Conservation (phyloP, 1,140 invertebrate species). For the Nasonia giraulti region DNA sequence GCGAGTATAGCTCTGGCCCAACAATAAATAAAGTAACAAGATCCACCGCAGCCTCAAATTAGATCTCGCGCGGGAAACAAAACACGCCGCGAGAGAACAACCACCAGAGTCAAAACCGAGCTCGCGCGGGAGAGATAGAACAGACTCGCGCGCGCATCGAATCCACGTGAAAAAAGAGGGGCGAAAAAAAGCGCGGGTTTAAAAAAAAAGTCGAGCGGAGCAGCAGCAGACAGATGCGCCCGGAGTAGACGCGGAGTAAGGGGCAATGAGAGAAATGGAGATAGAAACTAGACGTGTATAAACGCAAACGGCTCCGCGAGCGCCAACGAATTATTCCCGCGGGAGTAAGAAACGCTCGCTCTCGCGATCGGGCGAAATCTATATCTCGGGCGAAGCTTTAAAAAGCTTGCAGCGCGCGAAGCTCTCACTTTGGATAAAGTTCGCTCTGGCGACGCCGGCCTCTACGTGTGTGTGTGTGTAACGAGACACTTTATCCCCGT, state of each 20-base stretch:
- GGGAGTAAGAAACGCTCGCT: conserved; percentile 40
- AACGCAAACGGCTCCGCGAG: conserved; percentile 39
- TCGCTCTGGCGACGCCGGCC: conserved; percentile 34
- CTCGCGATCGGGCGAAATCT: conserved; percentile 37
- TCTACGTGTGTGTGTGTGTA: conserved; percentile 22
- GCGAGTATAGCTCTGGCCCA: not conserved
- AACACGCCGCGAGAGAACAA: not conserved
- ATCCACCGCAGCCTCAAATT: not conserved
- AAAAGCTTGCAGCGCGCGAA: conserved; percentile 41
- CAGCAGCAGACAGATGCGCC: conserved; percentile 21
- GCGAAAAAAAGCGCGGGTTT: not conserved
- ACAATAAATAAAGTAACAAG: not conserved
- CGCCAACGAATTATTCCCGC: conserved; percentile 56
- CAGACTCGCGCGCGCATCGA: not conserved
- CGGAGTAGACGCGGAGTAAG: conserved; percentile 42
- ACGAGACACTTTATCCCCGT: conserved; percentile 55
- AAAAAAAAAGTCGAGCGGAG: not conserved
- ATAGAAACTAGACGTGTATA: conserved; percentile 23
- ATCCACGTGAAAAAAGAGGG: conserved; percentile 4
- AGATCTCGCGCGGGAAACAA: not conserved
- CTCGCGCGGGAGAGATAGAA: not conserved
- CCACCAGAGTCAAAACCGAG: not conserved
- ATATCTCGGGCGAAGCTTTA: conserved; percentile 43
- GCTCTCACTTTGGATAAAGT: conserved; percentile 56
- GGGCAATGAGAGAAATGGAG: conserved; percentile 51